Base-by-base conservation (phyloP, 2,797 vertebrate species). In the Nasua narica region DNA sequence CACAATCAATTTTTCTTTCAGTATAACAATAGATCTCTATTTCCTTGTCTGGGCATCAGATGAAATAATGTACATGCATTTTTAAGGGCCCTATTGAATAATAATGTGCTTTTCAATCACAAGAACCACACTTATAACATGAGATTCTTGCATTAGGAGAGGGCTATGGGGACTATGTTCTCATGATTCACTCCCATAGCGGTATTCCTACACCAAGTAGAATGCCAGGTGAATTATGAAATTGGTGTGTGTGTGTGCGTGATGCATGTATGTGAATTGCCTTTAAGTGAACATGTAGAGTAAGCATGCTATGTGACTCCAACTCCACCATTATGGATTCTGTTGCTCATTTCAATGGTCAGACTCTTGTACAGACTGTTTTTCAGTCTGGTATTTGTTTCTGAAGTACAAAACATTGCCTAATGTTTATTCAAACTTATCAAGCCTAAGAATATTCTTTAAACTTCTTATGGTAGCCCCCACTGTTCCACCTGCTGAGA, bases 401-500 rank as follows among this genome's bases (percentile, higher is more conserved):
- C 29, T 89, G 16, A 91, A 91, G 13, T 14, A 58, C 10, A 54
- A 97, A 67, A 88, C 21, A 90, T 48, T 91, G 35, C 12, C 65
- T 94, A 95, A 92, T 65, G 62, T 95, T 91, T 91, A 91, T 94
- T 90, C 70, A 97, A 86, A 97, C 11, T 84, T 94, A 77, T 27
- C 52, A 95, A 90, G 74, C 5, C 83, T 92, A 85, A 72, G 27
- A 97, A 85, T 91, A 96, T 95, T 90, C 79, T 94, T 89, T 96
- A 78, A 89, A 79, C 32, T 90, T 90, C 79, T 56, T 87, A 32
- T 7, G 78, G 21, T 70, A 86, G 76, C 4, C n/a, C 82, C 93
- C 84, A 88, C 56, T 93, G 95, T 94, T 94, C 43, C 25, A 48
- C 95, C 97, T 81, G 91, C 96, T 96, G 96, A 88, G 93, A 93